Evolutionary conservation across 92 coral and sea anemone species (phyloP).

Genomic region (Epizoanthus stellaris): DNA sequence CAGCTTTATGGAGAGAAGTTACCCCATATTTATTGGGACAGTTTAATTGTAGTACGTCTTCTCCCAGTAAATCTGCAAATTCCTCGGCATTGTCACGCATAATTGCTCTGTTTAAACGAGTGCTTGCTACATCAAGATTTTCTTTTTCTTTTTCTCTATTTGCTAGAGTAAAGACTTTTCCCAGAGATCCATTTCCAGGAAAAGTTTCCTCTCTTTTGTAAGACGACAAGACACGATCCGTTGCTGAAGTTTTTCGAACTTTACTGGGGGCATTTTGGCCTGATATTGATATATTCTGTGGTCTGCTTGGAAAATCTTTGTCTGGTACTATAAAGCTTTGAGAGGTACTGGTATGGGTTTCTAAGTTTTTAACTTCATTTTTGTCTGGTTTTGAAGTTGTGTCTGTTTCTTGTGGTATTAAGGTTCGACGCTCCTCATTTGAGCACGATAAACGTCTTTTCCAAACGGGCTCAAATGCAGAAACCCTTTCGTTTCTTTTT

Average conservation of each 20-base stretch:
- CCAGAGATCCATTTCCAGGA: neutral
- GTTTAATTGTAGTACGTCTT: conserved; percentile 46
- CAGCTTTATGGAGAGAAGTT: conserved; percentile 86
- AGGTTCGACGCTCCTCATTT: neutral
- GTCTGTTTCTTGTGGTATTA: neutral
- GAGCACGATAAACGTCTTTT: neutral
- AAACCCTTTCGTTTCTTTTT: neutral
- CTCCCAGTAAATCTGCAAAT: conserved; percentile 49
- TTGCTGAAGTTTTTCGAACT: neutral
- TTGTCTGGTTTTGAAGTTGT: neutral
- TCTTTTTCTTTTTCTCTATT: neutral
- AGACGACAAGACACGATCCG: neutral
- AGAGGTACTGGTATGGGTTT: neutral
- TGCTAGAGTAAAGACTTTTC: neutral
- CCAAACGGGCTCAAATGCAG: neutral
- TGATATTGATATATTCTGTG: too few species aligned
- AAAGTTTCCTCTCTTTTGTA: neutral
- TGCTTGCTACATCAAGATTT: neutral
- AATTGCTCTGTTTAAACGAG: conserved; percentile 51
- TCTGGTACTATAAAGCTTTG: neutral
- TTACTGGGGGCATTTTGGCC: neutral
- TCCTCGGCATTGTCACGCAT: conserved; percentile 65
- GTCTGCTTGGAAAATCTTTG: neutral
- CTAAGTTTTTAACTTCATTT: neutral
- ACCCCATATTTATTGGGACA: conserved; percentile 63